Evolutionary conservation across 2,888 invertebrate species (phyloP).

Genomic region (Parasteatoda lunata): DNA sequence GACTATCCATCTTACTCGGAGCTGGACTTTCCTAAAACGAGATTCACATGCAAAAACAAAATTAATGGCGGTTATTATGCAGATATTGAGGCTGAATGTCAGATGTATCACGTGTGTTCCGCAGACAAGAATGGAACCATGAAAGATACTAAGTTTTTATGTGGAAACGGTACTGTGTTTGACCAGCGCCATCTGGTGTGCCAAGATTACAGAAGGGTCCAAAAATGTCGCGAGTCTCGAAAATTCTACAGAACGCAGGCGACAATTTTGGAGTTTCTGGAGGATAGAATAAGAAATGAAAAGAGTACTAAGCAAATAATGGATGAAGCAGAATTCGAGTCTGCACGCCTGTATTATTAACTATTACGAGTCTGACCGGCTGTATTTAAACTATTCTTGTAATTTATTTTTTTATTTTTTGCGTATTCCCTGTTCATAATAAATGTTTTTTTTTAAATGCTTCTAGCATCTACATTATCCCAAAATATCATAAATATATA

Average conservation of each 20-base stretch:
- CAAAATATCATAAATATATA: too few relatives aligned
- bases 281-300: constrained; percentile 12
- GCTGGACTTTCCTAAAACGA: constrained; percentile 34
- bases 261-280: constrained; percentile 19
- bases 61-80: constrained; percentile 58
- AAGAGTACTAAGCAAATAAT: constrained; percentile 7
- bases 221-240: constrained; percentile 29
- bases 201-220: constrained; percentile 33
- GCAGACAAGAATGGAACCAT: constrained; percentile 27
- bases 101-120: constrained; percentile 60
- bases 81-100: constrained; percentile 55
- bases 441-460: background rate
- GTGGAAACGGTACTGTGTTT: constrained; percentile 64
- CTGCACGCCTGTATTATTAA: background rate
- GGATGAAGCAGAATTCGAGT: constrained; percentile 21
- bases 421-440: background rate
- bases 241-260: constrained; percentile 41
- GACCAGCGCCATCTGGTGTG: constrained; percentile 64
- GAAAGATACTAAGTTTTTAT: constrained; percentile 41
- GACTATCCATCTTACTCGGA: constrained; percentile 42
- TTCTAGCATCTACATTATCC: background rate
- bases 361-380: background rate
- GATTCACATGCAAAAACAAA: constrained; percentile 49
- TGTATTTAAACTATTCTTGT: background rate
- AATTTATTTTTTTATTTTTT: background rate